Evolutionary conservation across 53 echinoderm and acorn worm genomes (phyloP).

Genomic region (Henricia sp.): DNA sequence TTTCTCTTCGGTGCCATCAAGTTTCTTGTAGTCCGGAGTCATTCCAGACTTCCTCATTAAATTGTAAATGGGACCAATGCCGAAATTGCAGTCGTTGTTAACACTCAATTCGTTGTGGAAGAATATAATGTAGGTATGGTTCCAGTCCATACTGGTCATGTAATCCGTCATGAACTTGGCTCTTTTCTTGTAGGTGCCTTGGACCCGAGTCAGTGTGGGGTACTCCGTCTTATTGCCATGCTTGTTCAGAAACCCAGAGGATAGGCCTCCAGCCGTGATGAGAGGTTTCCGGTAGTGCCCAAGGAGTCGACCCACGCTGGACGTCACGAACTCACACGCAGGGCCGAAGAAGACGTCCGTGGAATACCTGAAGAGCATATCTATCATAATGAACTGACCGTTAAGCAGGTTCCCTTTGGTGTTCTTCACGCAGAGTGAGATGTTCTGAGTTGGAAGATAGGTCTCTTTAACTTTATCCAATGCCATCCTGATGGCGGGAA

Average conservation of each 20-base stretch:
- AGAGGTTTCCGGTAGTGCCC: constrained; percentile 77
- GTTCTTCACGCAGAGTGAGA: constrained; percentile 57
- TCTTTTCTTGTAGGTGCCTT: constrained; percentile 63
- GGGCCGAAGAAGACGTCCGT: constrained; percentile 83
- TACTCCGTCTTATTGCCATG: not conserved
- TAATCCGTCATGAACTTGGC: constrained; percentile 20
- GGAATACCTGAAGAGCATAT: constrained; percentile 63
- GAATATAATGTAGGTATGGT: constrained; percentile 33
- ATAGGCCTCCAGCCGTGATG: constrained; percentile 78
- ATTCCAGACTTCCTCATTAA: constrained; percentile 17
- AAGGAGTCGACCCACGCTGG: constrained; percentile 74
- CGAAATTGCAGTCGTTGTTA: constrained; percentile 38
- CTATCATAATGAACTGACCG: constrained; percentile 74
- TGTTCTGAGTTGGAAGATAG: constrained; percentile 37
- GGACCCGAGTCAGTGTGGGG: constrained; percentile 68
- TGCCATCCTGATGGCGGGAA: constrained; percentile 80
- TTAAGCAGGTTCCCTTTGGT: constrained; percentile 60
- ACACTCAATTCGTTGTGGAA: constrained; percentile 25
- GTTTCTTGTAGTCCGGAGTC: constrained; percentile 12
- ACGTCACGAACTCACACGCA: constrained; percentile 72
- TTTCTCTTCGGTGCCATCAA: not conserved
- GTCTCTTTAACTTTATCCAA: constrained; percentile 44
- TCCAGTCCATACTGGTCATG: constrained; percentile 34
- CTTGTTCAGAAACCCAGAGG: constrained; percentile 46
- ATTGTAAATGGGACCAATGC: constrained; percentile 32